These are phyloP conservation scores for Nomada hirtipes DNA, from an alignment of 2,888 invertebrate species.

Conservation along the genomic window DNA sequence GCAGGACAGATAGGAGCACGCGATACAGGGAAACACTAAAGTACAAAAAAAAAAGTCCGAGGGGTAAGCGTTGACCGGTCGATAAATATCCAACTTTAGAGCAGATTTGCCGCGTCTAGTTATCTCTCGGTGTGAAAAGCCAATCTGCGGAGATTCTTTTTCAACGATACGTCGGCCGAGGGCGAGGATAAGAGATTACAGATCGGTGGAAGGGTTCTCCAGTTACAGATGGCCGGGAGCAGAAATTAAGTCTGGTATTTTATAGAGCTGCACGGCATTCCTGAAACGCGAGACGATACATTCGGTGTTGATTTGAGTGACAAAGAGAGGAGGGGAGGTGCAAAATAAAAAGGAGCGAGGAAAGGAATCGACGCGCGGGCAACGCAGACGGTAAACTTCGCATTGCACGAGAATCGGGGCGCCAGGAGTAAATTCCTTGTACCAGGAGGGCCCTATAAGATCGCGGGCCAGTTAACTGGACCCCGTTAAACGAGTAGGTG, in stretches of 20 bases:
- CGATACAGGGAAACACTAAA: not conserved
- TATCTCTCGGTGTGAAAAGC: constrained; percentile 51
- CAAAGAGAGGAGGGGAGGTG: constrained; percentile 1
- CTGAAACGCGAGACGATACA: constrained; percentile 53
- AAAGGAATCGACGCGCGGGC: not conserved
- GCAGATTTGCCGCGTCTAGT: constrained; percentile 31
- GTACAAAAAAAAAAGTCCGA: not conserved
- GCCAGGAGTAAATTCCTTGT: constrained; percentile 55
- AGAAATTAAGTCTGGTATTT: constrained; percentile 64
- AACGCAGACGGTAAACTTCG: constrained; percentile 40
- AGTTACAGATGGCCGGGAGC: constrained; percentile 39
- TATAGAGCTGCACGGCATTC: constrained; percentile 63
- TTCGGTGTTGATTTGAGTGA: constrained; percentile 50
- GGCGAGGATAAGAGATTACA: constrained; percentile 33
- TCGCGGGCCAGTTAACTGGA: constrained; percentile 32
- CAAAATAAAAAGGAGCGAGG: too few species aligned
- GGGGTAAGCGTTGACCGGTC: constrained; percentile 28
- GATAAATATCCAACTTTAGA: constrained; percentile 58
- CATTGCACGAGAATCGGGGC: constrained; percentile 45
- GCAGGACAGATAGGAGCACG: too few species aligned
- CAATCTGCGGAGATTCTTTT: constrained; percentile 40
- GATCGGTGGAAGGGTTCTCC: constrained; percentile 25
- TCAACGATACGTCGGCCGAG: constrained; percentile 10
- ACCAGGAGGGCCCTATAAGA: constrained; percentile 22
- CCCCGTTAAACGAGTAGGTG: constrained; percentile 14